Percentiles rank a stretch among this genome's conserved stretches.
Evolutionary conservation across 2,113 vertebrate species (phyloP).

Genomic region (Nothobranchius furzeri): DNA sequence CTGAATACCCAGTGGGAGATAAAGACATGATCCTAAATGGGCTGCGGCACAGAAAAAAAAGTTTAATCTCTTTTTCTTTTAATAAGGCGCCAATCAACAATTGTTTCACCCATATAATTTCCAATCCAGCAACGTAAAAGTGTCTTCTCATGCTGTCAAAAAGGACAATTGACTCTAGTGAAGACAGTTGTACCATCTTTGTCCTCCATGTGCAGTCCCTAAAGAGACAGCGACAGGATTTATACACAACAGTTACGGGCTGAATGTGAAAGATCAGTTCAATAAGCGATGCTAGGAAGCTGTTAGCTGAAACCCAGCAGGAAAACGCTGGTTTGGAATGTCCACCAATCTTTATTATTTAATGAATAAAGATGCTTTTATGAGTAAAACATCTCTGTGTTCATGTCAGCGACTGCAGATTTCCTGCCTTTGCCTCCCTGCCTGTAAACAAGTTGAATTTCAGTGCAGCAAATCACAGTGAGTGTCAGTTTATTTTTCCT

Average conservation of each 20-base stretch:
- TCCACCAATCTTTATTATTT: not conserved
- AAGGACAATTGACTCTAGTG: slow-evolving; percentile 41
- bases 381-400: not conserved
- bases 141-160: slow-evolving; percentile 29
- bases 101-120: slow-evolving; percentile 4
- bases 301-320: slow-evolving; percentile 10
- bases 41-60: not conserved
- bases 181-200: slow-evolving; percentile 43
- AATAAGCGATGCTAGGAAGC: slow-evolving; percentile 17
- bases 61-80: not conserved
- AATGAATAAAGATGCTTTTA: not conserved
- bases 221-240: slow-evolving; percentile 46
- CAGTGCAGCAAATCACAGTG: slow-evolving; percentile 35
- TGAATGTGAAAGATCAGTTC: slow-evolving; percentile 13
- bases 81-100: slow-evolving; percentile 7
- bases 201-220: slow-evolving; percentile 46
- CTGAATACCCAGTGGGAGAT: slow-evolving; percentile 5
- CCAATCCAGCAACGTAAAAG: slow-evolving; percentile 8
- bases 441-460: slow-evolving; percentile 21
- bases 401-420: slow-evolving; percentile 12
- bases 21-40: slow-evolving; percentile 5
- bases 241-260: slow-evolving; percentile 34
- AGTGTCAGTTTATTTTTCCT: slow-evolving; percentile 25
- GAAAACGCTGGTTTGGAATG: slow-evolving; percentile 1
- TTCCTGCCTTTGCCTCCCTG: slow-evolving; percentile 4